Evolutionary conservation across 2,888 invertebrate species (phyloP).

Genomic region (Trissonchulus latispiculum): DNA sequence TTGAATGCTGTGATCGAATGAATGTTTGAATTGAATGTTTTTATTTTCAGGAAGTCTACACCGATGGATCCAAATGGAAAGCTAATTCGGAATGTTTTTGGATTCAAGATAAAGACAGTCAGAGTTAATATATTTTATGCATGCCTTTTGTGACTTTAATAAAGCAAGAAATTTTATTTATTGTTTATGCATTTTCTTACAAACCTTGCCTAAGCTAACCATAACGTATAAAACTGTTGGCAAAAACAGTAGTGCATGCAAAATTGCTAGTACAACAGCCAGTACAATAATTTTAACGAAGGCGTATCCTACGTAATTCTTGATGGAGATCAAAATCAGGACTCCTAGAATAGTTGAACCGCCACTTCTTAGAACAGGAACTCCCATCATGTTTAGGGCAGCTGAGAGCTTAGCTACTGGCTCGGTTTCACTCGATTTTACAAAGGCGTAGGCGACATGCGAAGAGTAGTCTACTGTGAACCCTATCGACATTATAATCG

Average conservation of each 20-base stretch:
- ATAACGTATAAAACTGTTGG: no score
- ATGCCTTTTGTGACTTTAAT: no score
- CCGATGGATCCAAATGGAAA: neutral
- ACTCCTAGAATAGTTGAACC: neutral
- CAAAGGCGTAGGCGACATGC: neutral
- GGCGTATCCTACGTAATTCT: neutral
- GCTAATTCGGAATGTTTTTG: neutral
- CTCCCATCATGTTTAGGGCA: neutral
- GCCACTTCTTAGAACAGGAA: neutral
- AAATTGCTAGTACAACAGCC: neutral
- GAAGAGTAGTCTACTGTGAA: neutral
- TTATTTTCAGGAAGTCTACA: neutral
- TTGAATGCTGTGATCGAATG: no score
- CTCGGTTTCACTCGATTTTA: neutral
- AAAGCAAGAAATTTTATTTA: no score
- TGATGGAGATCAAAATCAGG: neutral
- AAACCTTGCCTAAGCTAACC: no score
- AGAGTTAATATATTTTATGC: no score
- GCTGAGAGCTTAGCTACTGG: no score
- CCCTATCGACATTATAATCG: neutral
- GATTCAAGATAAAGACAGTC: neutral
- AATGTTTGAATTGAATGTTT: no score
- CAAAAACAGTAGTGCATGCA: neutral
- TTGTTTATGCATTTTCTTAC: no score
- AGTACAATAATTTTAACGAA: neutral